phyloP scores from a whole-genome alignment of 2,797 vertebrate species.

The Karalla daura region DNA sequence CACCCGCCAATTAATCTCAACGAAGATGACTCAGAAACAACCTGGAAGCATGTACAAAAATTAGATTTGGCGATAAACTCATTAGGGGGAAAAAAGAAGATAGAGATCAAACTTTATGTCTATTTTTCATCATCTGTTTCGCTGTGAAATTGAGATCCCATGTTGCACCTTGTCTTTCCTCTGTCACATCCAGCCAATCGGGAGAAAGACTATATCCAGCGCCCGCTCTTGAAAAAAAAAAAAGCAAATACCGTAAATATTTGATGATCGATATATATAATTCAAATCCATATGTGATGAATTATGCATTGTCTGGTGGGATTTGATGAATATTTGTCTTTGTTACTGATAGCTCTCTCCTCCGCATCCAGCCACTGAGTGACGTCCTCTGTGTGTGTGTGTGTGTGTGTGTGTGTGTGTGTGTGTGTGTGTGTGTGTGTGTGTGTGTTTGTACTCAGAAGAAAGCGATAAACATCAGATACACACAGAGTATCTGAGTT shows the following conservation, averaged over 20 bases:
- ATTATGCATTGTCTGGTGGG: conserved; percentile 77
- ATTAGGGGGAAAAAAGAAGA: neutral
- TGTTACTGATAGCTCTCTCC: conserved; percentile 73
- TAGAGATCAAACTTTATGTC: conserved; percentile 18
- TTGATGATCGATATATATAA: conserved; percentile 81
- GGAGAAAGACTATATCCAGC: conserved; percentile 55
- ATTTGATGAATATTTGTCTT: conserved; percentile 81
- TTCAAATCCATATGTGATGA: conserved; percentile 76
- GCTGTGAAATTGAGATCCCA: conserved; percentile 35
- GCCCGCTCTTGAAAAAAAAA: conserved; percentile 70
- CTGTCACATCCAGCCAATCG: conserved; percentile 24
- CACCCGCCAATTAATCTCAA: neutral
- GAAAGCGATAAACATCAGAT: conserved; percentile 20
- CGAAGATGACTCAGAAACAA: neutral
- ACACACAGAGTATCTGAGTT: conserved; percentile 43
- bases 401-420: conserved; percentile 9
- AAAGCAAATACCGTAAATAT: conserved; percentile 81
- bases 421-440: conserved; percentile 16
- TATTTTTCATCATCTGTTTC: conserved; percentile 25
- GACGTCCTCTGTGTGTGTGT: conserved; percentile 5
- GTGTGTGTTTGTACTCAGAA: conserved; percentile 9
- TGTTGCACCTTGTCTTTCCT: conserved; percentile 16
- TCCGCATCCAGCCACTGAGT: conserved; percentile 32
- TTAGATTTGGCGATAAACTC: conserved; percentile 13
- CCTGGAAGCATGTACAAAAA: neutral